Evolutionary conservation across 2,797 vertebrate genomes (phyloP), one percentile per base, ranked within the genome.

Genomic region (Hipposideros larvatus): DNA sequence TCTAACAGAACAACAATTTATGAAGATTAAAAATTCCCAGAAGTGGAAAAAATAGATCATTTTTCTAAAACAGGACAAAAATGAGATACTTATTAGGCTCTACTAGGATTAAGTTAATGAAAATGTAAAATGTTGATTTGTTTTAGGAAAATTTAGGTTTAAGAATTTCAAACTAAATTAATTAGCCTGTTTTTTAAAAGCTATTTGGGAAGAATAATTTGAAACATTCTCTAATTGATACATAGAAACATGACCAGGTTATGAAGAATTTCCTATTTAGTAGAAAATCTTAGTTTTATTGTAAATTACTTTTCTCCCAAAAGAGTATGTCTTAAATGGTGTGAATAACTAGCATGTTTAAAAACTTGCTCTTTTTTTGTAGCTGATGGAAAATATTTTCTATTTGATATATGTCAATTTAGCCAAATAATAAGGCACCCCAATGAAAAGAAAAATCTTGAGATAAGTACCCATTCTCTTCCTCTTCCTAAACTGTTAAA

Each of bases 101-200:
- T 61, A 87, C 1, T 28, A 28, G 71, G 22, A 73, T 70, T 51
- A 65, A 70, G 66, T 73, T 84, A 70, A 13, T 73, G n/a, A 94
- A 73, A 22, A 53, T 14, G 46, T 34, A 94, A 73, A 22, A 53
- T 14, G 41, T 34, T 78, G 46, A 73, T 65, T 66, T 65, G 41
- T 82, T 70, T 90, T 83, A 66, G 21, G 48, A 84, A 96, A 94
- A 59, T 43, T 48, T 92, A 87, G 55, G n/a, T 34, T 77, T 96
- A 34, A 89, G 84, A 88, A 31, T 93, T 65, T 79, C 18, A 41
- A 51, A 79, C 4, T 11, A 41, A 51, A 79, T 4, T 11, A 41
- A 46, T 63, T 78, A 51, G 24, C 22, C 31, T 28, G 11, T 18
- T 63, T 75, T 74, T 73, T 43, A 8, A 10, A 75, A 65, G 14